Evolutionary conservation across 2,797 vertebrate genomes (phyloP).

Genomic region (Mionectes olivaceus): DNA sequence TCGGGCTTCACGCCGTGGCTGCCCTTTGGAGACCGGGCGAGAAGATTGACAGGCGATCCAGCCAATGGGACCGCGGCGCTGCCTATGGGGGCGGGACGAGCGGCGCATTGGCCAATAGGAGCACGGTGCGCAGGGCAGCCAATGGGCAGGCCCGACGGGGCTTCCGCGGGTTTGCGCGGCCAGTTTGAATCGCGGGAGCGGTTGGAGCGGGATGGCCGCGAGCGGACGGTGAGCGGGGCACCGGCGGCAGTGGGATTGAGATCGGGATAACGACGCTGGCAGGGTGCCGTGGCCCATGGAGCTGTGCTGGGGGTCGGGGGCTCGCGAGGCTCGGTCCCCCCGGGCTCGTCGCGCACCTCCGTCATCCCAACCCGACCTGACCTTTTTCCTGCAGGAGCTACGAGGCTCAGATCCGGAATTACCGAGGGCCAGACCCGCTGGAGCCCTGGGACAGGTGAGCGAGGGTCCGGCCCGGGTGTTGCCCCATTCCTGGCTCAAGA

Average conservation of each 20-base stretch:
- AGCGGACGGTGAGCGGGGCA: not conserved
- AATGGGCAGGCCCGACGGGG: not conserved
- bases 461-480: too few relatives aligned
- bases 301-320: too few relatives aligned
- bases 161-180: not conserved
- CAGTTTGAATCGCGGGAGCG: not conserved
- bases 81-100: fast-evolving
- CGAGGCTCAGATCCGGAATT: conserved; percentile 76
- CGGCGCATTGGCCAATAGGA: not conserved
- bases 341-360: not conserved
- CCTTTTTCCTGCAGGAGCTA: conserved; percentile 70
- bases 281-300: too few relatives aligned
- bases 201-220: not conserved
- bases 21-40: not conserved
- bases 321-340: not conserved
- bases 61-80: not conserved
- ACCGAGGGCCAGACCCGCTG: conserved; percentile 81
- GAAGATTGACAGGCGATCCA: not conserved
- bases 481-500: too few relatives aligned
- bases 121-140: not conserved
- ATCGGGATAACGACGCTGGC: too few relatives aligned
- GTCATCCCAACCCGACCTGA: too few relatives aligned
- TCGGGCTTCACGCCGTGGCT: fast-evolving
- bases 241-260: too few relatives aligned
- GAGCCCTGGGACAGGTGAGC: conserved; percentile 85